Conservation (phyloP, 1,140 invertebrate genomes). For the Neelides sp. region DNA sequence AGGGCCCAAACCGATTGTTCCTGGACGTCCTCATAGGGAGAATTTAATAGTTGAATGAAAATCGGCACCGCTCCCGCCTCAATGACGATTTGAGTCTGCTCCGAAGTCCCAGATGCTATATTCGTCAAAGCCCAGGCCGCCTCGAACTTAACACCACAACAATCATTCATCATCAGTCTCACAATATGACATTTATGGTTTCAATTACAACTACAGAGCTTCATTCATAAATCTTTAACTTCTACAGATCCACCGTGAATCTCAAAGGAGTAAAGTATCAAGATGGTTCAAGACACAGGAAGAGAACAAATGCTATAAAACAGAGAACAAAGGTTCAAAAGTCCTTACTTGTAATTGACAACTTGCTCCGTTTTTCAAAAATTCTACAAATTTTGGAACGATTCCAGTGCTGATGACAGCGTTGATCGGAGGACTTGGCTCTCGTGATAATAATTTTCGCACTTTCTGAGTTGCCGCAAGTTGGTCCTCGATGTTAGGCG, state of each 20-base stretch:
- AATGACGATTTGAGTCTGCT: constrained; percentile 84
- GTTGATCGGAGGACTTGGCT: constrained; percentile 96
- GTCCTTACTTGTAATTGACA: constrained; percentile 63
- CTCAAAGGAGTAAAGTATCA: no score
- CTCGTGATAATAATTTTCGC: constrained; percentile 81
- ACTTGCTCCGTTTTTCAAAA: constrained; percentile 70
- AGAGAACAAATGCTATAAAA: no score
- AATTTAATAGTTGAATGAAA: constrained; percentile 68
- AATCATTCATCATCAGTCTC: constrained; percentile 4
- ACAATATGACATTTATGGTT: no score
- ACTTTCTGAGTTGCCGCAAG: constrained; percentile 86
- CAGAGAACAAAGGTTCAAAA: no score
- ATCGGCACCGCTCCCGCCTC: constrained; percentile 85
- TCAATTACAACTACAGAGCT: no score
- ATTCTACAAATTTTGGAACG: constrained; percentile 89
- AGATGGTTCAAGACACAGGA: no score
- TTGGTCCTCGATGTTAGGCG: constrained; percentile 63
- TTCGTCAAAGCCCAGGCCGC: constrained; percentile 96
- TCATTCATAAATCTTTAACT: no score
- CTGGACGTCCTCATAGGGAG: constrained; percentile 81
- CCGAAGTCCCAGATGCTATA: constrained; percentile 90
- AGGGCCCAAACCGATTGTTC: constrained; percentile 95
- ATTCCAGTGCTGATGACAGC: constrained; percentile 96
- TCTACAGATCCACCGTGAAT: no score
- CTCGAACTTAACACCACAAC: constrained; percentile 62